phyloP scores from a whole-genome alignment of 2,113 vertebrate genomes.

The Dipodomys ordii region DNA sequence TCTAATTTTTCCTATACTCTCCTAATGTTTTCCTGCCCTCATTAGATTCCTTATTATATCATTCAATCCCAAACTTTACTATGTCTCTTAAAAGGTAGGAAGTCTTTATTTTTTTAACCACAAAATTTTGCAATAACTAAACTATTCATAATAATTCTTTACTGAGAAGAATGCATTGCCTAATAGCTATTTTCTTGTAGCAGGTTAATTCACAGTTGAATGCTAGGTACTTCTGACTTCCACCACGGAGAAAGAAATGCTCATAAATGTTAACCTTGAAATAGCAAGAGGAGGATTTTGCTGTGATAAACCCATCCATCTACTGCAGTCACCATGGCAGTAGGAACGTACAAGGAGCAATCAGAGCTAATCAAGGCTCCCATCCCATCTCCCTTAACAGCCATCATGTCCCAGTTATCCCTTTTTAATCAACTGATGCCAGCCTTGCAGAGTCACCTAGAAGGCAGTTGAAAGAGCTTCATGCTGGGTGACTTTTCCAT shows the following conservation, averaged over 20 bases:
- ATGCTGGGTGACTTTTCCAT: neutral
- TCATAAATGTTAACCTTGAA: neutral
- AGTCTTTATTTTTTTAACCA: slow-evolving; percentile 3
- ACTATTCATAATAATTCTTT: neutral
- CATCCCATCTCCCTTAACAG: neutral
- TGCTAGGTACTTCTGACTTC: neutral
- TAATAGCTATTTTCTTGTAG: neutral
- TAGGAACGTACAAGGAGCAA: neutral
- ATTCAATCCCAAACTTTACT: neutral
- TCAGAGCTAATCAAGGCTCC: neutral
- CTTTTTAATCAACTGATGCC: neutral
- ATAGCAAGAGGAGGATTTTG: neutral
- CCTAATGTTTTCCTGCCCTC: neutral
- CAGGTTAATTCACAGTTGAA: slow-evolving; percentile 7
- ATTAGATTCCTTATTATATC: slow-evolving; percentile 2
- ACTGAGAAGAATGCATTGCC: neutral
- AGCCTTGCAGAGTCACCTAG: neutral
- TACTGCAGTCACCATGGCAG: neutral
- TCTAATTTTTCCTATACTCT: neutral
- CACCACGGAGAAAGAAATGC: neutral
- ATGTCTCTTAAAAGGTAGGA: slow-evolving; percentile 8
- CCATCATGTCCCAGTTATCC: neutral
- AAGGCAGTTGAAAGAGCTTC: neutral
- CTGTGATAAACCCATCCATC: neutral
- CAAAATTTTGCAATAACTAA: neutral